Evolutionary conservation across 1,140 invertebrate species (phyloP).

Genomic region (Rhysida immarginata): DNA sequence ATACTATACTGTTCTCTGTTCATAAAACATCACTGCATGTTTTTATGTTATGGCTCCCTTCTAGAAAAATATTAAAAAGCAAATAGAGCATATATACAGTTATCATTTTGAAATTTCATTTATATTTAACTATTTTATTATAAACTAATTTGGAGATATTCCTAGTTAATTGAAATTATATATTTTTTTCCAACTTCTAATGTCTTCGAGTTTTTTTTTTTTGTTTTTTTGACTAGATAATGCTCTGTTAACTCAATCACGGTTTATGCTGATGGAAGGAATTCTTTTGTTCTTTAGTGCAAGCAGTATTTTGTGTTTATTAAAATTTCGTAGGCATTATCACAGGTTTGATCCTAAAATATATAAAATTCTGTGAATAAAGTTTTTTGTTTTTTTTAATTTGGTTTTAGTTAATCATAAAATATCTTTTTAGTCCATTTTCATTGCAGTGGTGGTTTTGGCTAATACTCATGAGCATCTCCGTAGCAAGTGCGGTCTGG

Average conservation of each 20-base stretch:
- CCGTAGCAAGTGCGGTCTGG: constrained; percentile 46
- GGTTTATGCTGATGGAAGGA: constrained; percentile 90
- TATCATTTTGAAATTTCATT: no score
- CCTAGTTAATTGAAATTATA: no score
- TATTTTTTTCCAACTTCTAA: no score
- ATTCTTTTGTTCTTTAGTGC: constrained; percentile 76
- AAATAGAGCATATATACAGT: no score
- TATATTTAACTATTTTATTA: no score
- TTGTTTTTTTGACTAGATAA: constrained; percentile 53
- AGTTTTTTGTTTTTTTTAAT: constrained; percentile 11
- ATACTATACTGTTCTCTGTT: no score
- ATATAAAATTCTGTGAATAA: constrained; percentile 12
- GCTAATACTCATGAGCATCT: constrained; percentile 40
- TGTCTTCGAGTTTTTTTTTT: no score
- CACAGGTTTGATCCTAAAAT: constrained; percentile 32
- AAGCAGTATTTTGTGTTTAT: constrained; percentile 55
- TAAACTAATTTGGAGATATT: no score
- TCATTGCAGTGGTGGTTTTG: constrained; percentile 51
- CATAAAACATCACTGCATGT: no score
- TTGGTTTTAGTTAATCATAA: neutral
- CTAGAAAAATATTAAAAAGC: no score
- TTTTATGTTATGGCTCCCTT: no score
- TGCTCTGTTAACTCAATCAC: constrained; percentile 77
- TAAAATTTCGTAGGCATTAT: constrained; percentile 47
- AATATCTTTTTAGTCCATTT: constrained; percentile 35